Evolutionary conservation across 2,113 vertebrate genomes (phyloP).

Genomic region (Ameiurus melas): DNA sequence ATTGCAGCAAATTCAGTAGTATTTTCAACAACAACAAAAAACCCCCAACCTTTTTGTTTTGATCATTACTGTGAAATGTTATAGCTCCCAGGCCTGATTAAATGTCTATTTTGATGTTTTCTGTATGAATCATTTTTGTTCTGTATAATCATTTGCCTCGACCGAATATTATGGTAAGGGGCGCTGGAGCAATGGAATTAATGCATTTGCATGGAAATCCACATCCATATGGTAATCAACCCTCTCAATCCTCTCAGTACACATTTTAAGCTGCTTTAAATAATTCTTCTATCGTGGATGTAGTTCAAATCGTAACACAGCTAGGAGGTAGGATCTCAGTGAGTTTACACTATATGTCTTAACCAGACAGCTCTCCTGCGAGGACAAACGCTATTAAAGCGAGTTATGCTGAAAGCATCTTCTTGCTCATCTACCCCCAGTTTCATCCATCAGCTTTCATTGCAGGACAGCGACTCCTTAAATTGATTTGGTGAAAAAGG

Average conservation of each 20-base stretch:
- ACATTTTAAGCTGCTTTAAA: conserved; percentile 28
- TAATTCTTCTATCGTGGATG: not conserved
- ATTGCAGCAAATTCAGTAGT: not conserved
- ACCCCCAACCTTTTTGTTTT: not conserved
- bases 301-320: conserved; percentile 3
- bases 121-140: not conserved
- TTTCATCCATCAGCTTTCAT: conserved; percentile 52
- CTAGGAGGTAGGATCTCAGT: not conserved
- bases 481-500: conserved; percentile 49
- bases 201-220: not conserved
- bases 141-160: not conserved
- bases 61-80: not conserved
- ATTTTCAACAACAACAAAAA: not conserved
- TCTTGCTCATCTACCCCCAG: conserved; percentile 34
- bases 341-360: conserved; percentile 14
- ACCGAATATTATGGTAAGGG: not conserved
- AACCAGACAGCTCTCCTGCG: not conserved
- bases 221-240: not conserved
- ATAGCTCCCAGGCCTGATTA: not conserved
- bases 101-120: not conserved
- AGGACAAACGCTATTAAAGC: conserved; percentile 47
- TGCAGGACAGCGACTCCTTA: conserved; percentile 31
- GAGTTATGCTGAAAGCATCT: conserved; percentile 25
- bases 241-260: not conserved
- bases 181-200: not conserved